phyloP scores from a whole-genome alignment of 2,113 vertebrate genomes.

The Leucopsar rothschildi region DNA sequence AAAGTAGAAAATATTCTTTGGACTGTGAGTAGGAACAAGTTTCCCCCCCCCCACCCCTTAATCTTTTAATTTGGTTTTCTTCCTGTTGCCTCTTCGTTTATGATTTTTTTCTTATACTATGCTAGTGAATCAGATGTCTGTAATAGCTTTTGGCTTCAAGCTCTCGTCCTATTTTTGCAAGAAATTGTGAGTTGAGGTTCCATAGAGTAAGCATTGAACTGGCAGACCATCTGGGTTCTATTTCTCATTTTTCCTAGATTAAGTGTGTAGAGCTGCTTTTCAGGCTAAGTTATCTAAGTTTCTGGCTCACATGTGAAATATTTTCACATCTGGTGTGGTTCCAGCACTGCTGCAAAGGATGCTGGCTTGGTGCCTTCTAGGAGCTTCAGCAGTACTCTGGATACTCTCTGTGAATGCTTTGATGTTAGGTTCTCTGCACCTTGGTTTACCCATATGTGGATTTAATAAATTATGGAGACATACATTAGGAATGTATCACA shows the following conservation, averaged over 20 bases:
- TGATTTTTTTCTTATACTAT: not conserved
- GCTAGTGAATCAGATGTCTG: not conserved
- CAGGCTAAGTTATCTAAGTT: not conserved
- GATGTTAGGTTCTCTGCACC: not conserved
- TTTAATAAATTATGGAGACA: not conserved
- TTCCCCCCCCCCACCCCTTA: not conserved
- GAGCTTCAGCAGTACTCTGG: not conserved
- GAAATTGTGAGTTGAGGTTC: not conserved
- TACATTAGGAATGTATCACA: accelerated
- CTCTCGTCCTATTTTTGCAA: not conserved
- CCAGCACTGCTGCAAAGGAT: not conserved
- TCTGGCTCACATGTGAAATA: not conserved
- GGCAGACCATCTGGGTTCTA: not conserved
- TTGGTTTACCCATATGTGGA: not conserved
- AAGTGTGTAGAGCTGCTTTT: not conserved
- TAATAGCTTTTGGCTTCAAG: not conserved
- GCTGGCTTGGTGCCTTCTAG: not conserved
- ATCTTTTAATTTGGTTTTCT: not conserved
- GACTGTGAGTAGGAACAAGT: not conserved
- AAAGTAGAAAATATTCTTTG: not conserved
- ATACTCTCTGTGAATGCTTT: not conserved
- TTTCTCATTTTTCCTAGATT: not conserved
- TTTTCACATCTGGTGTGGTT: not conserved
- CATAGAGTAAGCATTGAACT: not conserved
- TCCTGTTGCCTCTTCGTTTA: not conserved